Conservation (phyloP, 2,113 vertebrate genomes). For the Chaetorhynchus papuensis region DNA sequence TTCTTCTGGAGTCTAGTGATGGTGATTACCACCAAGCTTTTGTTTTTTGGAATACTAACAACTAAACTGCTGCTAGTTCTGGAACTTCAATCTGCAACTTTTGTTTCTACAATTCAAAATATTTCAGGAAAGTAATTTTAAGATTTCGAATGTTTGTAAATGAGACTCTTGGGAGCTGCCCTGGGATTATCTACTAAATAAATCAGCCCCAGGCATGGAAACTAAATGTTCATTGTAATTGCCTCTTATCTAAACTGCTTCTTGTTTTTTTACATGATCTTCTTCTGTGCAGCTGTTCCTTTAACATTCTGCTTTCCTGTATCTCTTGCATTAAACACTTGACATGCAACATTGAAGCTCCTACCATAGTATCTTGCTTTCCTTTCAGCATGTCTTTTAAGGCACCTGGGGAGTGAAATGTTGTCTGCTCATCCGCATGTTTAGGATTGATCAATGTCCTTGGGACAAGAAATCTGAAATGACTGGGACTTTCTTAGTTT, state of each 20-base stretch:
- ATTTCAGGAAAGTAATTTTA: background rate
- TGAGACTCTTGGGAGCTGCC: background rate
- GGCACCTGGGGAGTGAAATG: background rate
- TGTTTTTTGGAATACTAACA: background rate
- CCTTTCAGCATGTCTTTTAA: background rate
- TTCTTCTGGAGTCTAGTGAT: background rate
- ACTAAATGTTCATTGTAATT: background rate
- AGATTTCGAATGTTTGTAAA: background rate
- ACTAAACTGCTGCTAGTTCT: background rate
- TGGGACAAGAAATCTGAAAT: background rate
- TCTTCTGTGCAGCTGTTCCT: background rate
- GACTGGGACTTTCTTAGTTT: background rate
- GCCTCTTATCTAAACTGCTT: background rate
- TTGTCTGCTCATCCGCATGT: background rate
- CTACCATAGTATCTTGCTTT: background rate
- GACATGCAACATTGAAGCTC: background rate
- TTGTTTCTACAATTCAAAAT: background rate
- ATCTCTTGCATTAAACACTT: background rate
- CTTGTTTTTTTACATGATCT: background rate
- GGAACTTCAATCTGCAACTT: background rate
- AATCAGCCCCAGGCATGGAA: background rate
- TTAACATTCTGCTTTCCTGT: slow-evolving; percentile 3
- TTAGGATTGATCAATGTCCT: background rate
- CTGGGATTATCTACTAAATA: background rate
- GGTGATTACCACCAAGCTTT: background rate